These are phyloP conservation scores for Chloroceryle inda DNA, from an alignment of 2,797 vertebrate genomes.

Conservation along the genomic window DNA sequence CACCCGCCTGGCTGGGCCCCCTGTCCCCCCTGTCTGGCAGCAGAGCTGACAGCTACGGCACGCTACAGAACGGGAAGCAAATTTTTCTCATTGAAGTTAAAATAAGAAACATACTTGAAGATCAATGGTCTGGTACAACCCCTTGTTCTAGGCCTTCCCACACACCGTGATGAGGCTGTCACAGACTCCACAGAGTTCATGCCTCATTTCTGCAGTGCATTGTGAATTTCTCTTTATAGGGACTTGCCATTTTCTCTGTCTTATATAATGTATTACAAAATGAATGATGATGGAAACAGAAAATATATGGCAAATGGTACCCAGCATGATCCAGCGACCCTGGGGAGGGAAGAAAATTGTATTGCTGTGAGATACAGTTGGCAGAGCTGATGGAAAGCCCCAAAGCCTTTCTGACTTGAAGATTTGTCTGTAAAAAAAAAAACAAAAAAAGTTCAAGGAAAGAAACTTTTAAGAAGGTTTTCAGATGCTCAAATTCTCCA, in stretches of 20 bases:
- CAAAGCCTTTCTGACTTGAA: neutral
- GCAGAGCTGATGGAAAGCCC: neutral
- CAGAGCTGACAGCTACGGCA: neutral
- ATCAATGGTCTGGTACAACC: conserved; percentile 52
- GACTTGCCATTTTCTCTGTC: conserved; percentile 4
- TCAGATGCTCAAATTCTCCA: neutral
- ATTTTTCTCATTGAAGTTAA: neutral
- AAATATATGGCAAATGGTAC: neutral
- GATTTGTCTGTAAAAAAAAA: neutral
- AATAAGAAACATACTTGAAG: conserved; percentile 36
- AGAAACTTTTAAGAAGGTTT: neutral
- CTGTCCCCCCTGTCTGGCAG: rapidly evolving
- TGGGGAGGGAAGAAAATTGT: neutral
- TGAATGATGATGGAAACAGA: neutral
- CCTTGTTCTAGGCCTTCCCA: conserved; percentile 48
- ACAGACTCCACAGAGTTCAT: neutral
- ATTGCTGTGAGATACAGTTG: neutral
- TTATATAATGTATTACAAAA: conserved; percentile 34
- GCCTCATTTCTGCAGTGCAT: conserved; percentile 15
- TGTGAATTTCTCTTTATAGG: neutral
- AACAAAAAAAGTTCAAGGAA: no score
- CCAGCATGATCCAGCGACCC: neutral
- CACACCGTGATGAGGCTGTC: conserved; percentile 41
- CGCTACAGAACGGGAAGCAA: neutral
- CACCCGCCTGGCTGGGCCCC: neutral